These are phyloP conservation scores for Cantharis flavilabris DNA, from an alignment of 2,888 invertebrate species.

Conservation along the genomic window DNA sequence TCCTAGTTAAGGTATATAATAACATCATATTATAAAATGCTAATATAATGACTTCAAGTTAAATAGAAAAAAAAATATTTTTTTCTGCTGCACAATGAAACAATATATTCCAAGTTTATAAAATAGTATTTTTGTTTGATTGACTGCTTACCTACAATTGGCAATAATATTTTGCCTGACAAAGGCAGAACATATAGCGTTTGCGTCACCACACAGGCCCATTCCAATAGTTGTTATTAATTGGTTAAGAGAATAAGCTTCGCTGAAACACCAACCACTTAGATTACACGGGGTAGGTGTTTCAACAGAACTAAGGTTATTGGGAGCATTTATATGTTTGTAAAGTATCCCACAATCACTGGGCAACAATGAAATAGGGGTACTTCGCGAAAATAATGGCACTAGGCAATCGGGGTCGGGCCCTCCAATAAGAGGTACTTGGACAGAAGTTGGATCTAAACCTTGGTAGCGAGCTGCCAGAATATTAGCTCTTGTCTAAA, in stretches of 20 bases:
- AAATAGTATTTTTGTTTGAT: too few species aligned
- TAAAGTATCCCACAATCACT: slow-evolving; percentile 13
- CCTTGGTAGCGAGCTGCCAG: slow-evolving; percentile 64
- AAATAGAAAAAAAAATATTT: too few species aligned
- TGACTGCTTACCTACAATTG: slow-evolving; percentile 45
- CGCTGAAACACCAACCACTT: slow-evolving; percentile 29
- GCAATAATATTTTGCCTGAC: slow-evolving; percentile 45
- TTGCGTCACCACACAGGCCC: slow-evolving; percentile 48
- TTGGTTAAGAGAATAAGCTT: slow-evolving; percentile 47
- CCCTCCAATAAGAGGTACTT: slow-evolving; percentile 69
- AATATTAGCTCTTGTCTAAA: slow-evolving; percentile 62
- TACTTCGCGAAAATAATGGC: slow-evolving; percentile 65
- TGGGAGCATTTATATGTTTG: background rate
- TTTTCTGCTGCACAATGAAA: too few species aligned
- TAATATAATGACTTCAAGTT: background rate
- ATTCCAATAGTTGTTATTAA: slow-evolving; percentile 47
- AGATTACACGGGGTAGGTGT: background rate
- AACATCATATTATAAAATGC: background rate
- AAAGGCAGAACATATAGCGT: slow-evolving; percentile 44
- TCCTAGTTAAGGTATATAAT: background rate
- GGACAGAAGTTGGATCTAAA: slow-evolving; percentile 61
- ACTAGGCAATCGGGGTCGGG: slow-evolving; percentile 68
- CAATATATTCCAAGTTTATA: too few species aligned
- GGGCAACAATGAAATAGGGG: slow-evolving; percentile 56
- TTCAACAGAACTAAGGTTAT: background rate